phyloP scores from a whole-genome alignment of 2,797 vertebrate species.

The Cossypha niveicapilla region DNA sequence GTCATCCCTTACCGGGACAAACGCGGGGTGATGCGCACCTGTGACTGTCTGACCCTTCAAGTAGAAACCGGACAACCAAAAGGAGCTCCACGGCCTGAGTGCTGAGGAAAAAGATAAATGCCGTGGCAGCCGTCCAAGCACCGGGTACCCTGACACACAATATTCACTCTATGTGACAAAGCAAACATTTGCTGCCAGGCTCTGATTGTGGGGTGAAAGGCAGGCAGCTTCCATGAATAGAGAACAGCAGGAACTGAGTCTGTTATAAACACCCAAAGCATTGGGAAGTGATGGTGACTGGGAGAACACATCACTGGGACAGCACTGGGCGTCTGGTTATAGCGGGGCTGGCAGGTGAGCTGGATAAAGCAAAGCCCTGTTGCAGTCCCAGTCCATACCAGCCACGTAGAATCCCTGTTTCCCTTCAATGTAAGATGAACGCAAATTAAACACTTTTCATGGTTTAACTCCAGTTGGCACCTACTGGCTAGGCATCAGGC shows the following conservation, averaged over 20 bases:
- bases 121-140: neutral
- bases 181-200: neutral
- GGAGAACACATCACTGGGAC: accelerated
- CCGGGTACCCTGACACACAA: neutral
- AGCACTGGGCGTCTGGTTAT: accelerated
- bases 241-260: neutral
- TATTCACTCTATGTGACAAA: neutral
- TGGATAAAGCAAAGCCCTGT: neutral
- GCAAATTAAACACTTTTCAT: neutral
- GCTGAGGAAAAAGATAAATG: neutral
- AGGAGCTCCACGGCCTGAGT: accelerated
- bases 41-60: accelerated
- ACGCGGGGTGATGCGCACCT: neutral
- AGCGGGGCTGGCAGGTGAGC: accelerated
- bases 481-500: neutral
- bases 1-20: accelerated
- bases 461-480: neutral
- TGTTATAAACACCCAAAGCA: neutral
- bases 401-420: accelerated
- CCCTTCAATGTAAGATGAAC: accelerated
- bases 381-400: accelerated
- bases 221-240: neutral
- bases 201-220: neutral
- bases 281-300: neutral
- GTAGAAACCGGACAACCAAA: accelerated